phyloP scores from a whole-genome alignment of 2,888 invertebrate genomes.

The Sylvicola fuscatus region DNA sequence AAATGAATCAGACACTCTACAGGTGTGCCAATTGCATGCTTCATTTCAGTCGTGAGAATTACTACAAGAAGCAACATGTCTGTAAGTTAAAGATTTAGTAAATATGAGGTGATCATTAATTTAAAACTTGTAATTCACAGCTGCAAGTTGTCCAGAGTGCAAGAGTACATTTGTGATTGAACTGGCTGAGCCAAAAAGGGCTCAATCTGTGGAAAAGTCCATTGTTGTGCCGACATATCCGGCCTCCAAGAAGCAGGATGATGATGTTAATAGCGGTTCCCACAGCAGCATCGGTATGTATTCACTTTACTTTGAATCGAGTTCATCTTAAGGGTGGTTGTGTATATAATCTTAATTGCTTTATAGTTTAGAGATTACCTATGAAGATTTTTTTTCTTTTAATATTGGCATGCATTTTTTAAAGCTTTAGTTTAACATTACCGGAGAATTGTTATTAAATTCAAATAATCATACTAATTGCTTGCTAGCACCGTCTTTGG shows the following conservation, averaged over 20 bases:
- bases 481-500: conserved; percentile 6
- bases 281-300: conserved; percentile 10
- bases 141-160: conserved; percentile 33
- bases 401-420: too few relatives aligned
- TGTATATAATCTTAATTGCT: too few relatives aligned
- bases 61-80: conserved; percentile 10
- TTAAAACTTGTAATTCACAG: conserved; percentile 9
- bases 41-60: conserved; percentile 32
- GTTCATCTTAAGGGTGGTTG: too few relatives aligned
- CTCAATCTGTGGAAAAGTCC: neutral
- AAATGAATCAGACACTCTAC: conserved; percentile 29
- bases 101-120: neutral
- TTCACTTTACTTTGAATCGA: too few relatives aligned
- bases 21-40: conserved; percentile 41
- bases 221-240: too few relatives aligned
- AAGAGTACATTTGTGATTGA: conserved; percentile 33
- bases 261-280: conserved; percentile 3
- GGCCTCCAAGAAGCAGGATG: conserved; percentile 5
- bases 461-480: conserved; percentile 2
- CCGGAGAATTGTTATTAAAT: neutral
- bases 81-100: conserved; percentile 10
- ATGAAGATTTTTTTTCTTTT: too few relatives aligned
- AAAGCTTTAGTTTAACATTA: too few relatives aligned
- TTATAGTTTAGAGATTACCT: too few relatives aligned
- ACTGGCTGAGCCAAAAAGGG: conserved; percentile 12